phyloP scores from a whole-genome alignment of 1,140 invertebrate genomes.

The Anadara kagoshimensis region DNA sequence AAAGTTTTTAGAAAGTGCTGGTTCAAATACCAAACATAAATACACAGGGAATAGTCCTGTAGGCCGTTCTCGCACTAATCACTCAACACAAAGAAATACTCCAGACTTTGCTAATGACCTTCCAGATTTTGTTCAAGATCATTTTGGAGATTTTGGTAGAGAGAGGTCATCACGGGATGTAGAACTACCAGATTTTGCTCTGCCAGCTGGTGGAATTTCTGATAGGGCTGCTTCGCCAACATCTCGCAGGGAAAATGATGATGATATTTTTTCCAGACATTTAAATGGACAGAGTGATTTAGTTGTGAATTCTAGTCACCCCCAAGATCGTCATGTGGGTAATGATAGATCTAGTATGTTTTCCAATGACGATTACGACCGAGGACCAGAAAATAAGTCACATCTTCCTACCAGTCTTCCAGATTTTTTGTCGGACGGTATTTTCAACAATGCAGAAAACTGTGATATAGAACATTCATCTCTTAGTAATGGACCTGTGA shows the following conservation, averaged over 20 bases:
- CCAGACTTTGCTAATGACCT: constrained; percentile 61
- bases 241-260: neutral
- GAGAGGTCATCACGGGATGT: constrained; percentile 23
- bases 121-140: constrained; percentile 70
- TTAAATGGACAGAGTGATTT: constrained; percentile 2
- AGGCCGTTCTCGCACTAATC: constrained; percentile 2
- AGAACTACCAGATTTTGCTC: constrained; percentile 58
- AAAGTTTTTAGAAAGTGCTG: constrained; percentile 57
- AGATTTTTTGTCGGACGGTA: constrained; percentile 65
- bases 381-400: neutral
- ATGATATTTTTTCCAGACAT: constrained; percentile 5
- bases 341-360: constrained; percentile 16
- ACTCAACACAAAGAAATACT: constrained; percentile 18
- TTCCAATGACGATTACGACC: neutral
- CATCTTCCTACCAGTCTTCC: constrained; percentile 48
- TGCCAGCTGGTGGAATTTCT: constrained; percentile 14
- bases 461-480: constrained; percentile 5
- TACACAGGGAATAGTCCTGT: neutral
- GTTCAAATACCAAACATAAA: constrained; percentile 14
- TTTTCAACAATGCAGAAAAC: constrained; percentile 36
- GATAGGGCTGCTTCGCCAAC: neutral
- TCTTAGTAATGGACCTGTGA: neutral
- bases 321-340: neutral
- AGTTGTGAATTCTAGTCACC: neutral
- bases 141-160: constrained; percentile 45